Evolutionary conservation across 2,113 vertebrate species (phyloP), one percentile per base, ranked within the genome.

Genomic region (Lucifuga dentata): DNA sequence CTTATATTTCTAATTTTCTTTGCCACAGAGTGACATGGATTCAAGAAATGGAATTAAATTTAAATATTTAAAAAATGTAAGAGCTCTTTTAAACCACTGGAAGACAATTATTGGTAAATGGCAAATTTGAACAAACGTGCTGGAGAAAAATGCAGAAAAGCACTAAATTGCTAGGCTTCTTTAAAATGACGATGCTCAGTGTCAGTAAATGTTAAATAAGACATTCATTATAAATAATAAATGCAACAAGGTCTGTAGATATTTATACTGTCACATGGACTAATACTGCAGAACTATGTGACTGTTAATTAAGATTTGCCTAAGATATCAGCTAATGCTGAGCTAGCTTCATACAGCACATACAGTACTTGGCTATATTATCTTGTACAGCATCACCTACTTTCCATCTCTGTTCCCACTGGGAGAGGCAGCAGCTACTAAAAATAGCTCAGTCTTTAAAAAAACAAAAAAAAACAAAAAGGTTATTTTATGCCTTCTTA

Each of bases 391-490:
- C 76, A 73, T 88, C 80, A 84, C 83, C 86, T 90, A 85, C 73
- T 88, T 90, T 83, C 76, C 81, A 72, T 79, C 36, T 80, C 48
- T 74, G 33, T 66, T 86, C 64, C 80, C 77, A 74, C 46, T 44
- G 67, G 80, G 65, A 73, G 52, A 73, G 59, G 70, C 84, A 85
- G 67, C 2, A 12, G 68, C 51, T 45, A 60, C 90, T 90, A 92
- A 88, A 92, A 89, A 90, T 91, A 92, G 73, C 74, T 52, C 8
- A 0, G 46, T 84, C 80, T 88, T 90, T 74, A 85, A 29, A 29
- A 29, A 29, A 29, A 29, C 3, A 7, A 7, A 7, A 7, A 7
- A 7, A 7, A 29, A 7, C 3, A 29, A 86, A 86, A 52, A 84
- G 73, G 67, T 82, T 87, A 87, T 85, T 84, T 85, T 85, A 84